Percentiles rank a stretch among this genome's conserved stretches.
Conservation (phyloP, 1,140 invertebrate species). For the Steinernema feltiae region DNA sequence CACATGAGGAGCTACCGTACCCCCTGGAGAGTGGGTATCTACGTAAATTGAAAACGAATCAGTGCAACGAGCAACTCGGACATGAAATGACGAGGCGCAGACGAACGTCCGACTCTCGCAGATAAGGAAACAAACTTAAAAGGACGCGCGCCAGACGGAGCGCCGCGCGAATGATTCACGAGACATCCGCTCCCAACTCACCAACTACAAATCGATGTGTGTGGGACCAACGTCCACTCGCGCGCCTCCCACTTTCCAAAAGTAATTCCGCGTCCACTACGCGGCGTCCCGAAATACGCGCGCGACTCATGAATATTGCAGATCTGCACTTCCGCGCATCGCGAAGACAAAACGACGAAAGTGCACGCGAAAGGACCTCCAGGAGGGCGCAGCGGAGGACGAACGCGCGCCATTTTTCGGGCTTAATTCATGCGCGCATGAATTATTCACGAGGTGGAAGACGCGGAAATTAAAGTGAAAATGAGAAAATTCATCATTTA, state of each 20-base stretch:
- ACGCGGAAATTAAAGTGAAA: neutral
- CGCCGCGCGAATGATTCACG: no score
- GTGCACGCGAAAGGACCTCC: neutral
- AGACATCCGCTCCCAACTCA: no score
- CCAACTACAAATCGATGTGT: no score
- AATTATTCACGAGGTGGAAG: neutral
- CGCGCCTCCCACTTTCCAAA: neutral
- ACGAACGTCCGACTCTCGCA: no score
- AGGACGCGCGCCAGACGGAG: no score
- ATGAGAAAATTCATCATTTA: neutral
- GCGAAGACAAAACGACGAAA: neutral
- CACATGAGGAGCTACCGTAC: no score
- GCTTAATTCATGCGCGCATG: neutral
- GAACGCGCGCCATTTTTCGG: neutral
- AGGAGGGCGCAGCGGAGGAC: neutral
- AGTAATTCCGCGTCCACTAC: neutral
- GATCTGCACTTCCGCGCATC: neutral
- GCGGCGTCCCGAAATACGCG: neutral
- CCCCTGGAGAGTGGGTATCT: no score
- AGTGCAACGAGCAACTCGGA: no score
- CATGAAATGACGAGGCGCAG: no score
- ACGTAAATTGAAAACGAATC: no score
- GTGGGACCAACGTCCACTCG: conserved; percentile 2
- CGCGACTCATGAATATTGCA: neutral
- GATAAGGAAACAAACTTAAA: no score